Conservation (phyloP, 2,797 vertebrate species). For the Rhinoraja longicauda region DNA sequence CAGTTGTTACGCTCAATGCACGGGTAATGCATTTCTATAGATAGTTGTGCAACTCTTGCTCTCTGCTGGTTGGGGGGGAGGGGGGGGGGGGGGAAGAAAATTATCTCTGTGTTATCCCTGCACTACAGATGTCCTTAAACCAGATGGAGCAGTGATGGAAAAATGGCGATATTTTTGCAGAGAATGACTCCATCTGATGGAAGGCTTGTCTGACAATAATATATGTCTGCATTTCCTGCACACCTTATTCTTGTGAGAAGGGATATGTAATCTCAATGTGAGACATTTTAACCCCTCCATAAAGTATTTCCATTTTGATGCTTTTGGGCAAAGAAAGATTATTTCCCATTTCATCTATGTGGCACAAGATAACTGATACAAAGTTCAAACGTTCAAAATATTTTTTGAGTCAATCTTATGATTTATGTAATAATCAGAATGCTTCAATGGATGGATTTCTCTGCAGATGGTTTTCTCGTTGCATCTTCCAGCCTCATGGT, state of each 20-base stretch:
- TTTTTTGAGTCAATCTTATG: not conserved
- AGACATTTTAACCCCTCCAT: not conserved
- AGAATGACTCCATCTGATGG: not conserved
- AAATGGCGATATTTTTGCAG: not conserved
- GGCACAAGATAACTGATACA: not conserved
- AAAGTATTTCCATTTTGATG: not conserved
- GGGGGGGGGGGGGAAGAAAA: not conserved
- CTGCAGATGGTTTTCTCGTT: slow-evolving; percentile 57
- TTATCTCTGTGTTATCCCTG: not conserved
- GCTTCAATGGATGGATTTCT: slow-evolving; percentile 5
- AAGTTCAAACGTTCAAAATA: not conserved
- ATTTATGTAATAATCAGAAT: not conserved
- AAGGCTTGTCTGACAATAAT: not conserved
- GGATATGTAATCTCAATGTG: not conserved
- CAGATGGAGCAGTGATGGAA: not conserved
- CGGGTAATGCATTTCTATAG: not conserved
- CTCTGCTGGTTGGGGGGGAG: not conserved
- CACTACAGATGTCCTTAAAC: not conserved
- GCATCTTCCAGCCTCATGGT: slow-evolving; percentile 48
- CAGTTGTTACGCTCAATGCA: not conserved
- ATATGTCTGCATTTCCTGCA: too few relatives aligned
- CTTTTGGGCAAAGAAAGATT: not conserved
- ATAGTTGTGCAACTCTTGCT: not conserved
- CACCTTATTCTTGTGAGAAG: not conserved
- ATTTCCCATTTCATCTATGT: not conserved